Conservation (phyloP, 2,113 vertebrate genomes). For the Thinocorus orbignyianus region DNA sequence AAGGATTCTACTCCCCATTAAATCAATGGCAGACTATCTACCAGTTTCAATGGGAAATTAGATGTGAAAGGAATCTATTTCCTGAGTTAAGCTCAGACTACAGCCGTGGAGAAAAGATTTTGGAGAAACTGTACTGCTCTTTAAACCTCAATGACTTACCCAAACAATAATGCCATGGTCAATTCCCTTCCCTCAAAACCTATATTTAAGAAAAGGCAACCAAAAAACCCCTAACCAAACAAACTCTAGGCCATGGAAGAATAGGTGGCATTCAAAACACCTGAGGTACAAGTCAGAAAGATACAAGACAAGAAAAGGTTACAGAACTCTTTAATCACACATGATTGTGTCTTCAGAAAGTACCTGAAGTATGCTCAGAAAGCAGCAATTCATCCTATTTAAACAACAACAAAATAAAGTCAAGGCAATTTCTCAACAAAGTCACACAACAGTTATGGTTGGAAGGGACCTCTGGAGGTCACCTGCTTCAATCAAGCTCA, state of each 20-base stretch:
- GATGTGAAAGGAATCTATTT: constrained; percentile 38
- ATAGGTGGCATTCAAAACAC: not conserved
- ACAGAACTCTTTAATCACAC: not conserved
- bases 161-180: not conserved
- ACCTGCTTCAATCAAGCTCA: not conserved
- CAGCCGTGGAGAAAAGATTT: not conserved
- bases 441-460: not conserved
- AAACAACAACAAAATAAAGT: not conserved
- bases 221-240: not conserved
- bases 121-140: not conserved
- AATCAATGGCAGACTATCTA: constrained; percentile 22
- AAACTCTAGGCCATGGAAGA: not conserved
- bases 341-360: not conserved
- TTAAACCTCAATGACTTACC: constrained; percentile 30
- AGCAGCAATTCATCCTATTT: not conserved
- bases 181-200: not conserved
- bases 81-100: not conserved
- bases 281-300: not conserved
- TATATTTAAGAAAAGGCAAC: not conserved
- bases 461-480: not conserved
- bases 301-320: not conserved
- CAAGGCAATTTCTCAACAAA: not conserved
- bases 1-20: constrained; percentile 12
- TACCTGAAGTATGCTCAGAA: not conserved
- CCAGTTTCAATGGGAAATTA: not conserved